These are phyloP conservation scores for Colossoma macropomum DNA, from an alignment of 2,113 vertebrate species.

Conservation along the genomic window DNA sequence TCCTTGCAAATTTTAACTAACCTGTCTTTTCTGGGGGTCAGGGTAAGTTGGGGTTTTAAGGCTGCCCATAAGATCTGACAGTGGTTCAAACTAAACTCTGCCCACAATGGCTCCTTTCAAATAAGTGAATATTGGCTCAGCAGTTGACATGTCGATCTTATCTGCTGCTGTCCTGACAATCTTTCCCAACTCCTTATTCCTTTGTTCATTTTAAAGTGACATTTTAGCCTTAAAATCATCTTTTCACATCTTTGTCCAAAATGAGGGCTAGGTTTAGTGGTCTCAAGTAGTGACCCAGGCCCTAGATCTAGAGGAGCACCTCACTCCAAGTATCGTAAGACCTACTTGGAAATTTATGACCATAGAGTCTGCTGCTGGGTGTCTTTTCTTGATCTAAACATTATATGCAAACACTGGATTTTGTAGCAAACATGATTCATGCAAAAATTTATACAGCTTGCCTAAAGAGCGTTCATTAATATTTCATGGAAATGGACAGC, in stretches of 20 bases:
- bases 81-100: neutral
- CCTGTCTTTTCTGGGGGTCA: neutral
- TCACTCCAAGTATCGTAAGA: neutral
- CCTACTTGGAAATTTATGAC: neutral
- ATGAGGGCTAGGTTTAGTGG: neutral
- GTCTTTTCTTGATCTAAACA: constrained; percentile 3
- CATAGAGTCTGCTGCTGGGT: constrained; percentile 14
- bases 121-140: neutral
- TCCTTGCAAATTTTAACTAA: neutral
- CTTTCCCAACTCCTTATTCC: neutral
- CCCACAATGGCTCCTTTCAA: too few species aligned
- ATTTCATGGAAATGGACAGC: constrained; percentile 2
- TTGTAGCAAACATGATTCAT: neutral
- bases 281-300: constrained; percentile 2
- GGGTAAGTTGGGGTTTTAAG: neutral
- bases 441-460: constrained; percentile 11
- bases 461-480: constrained; percentile 2
- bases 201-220: neutral
- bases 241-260: neutral
- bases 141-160: neutral
- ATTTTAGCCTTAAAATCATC: constrained; percentile 31
- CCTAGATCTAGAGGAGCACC: constrained; percentile 14
- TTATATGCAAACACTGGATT: constrained; percentile 32
- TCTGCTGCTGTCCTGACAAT: constrained; percentile 23
- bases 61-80: neutral